A percentile compares a stretch with the other conserved stretches of the same genome.
These are phyloP conservation scores for Eutolmus rufibarbis DNA, from an alignment of 2,888 invertebrate genomes.

Conservation along the genomic window DNA sequence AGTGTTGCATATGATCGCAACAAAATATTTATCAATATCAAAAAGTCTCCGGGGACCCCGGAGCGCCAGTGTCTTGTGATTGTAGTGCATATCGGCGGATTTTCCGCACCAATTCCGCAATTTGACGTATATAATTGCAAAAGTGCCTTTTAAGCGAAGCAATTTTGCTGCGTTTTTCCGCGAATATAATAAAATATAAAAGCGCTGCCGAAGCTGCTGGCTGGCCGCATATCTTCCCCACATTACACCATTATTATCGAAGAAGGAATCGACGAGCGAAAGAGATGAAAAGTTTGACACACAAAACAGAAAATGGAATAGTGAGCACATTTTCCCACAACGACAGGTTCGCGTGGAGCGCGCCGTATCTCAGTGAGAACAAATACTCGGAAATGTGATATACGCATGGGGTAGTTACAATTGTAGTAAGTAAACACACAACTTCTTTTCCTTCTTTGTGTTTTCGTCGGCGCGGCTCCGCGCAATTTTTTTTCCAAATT, in stretches of 20 bases:
- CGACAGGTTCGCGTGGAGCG: constrained; percentile 9
- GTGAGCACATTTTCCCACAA: constrained; percentile 13
- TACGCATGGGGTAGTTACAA: constrained; percentile 12
- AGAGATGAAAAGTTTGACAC: constrained; percentile 33
- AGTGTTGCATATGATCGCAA: not conserved
- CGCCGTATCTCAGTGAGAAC: not conserved
- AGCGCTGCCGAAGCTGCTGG: not conserved
- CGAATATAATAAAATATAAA: not conserved
- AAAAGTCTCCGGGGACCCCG: not conserved
- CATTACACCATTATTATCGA: constrained; percentile 23
- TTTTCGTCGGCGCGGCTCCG: not conserved
- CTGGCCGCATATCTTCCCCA: not conserved
- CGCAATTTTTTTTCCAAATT: not conserved
- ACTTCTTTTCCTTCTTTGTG: not conserved
- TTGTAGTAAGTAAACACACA: constrained; percentile 13
- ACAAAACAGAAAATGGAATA: constrained; percentile 32
- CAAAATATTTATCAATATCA: not conserved
- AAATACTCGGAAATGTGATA: constrained; percentile 34
- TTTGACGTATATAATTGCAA: not conserved
- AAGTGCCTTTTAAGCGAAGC: constrained; percentile 6
- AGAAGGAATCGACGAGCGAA: constrained; percentile 17
- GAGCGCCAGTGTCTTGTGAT: not conserved
- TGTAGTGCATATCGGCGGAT: not conserved
- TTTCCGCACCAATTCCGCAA: not conserved
- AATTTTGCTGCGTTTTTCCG: not conserved